Evolutionary conservation across 2,888 invertebrate species (phyloP).

Genomic region (Drosophila hawaiiensis): DNA sequence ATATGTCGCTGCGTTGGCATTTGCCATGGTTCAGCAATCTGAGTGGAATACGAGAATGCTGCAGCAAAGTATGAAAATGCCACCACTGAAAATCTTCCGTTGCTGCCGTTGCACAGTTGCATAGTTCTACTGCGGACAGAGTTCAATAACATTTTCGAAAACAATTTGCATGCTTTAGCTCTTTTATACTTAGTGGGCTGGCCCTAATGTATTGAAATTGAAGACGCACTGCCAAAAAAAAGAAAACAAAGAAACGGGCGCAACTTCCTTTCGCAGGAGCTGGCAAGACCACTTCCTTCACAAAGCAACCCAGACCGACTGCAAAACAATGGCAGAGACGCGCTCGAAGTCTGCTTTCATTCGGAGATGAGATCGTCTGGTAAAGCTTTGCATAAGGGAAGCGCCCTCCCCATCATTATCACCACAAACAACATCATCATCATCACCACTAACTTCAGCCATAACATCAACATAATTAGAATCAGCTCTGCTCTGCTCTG

Average conservation of each 20-base stretch:
- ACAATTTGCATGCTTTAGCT: constrained; percentile 53
- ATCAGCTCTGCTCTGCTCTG: constrained; percentile 14
- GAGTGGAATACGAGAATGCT: constrained; percentile 8
- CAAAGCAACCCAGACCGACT: constrained; percentile 10
- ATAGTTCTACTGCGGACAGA: constrained; percentile 11
- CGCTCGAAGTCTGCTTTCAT: constrained; percentile 22
- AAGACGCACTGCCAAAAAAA: constrained; percentile 29
- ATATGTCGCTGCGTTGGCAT: constrained; percentile 53
- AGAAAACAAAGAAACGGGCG: constrained; percentile 24
- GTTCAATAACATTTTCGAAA: constrained; percentile 69
- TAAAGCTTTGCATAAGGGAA: constrained; percentile 29
- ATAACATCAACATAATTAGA: constrained; percentile 5
- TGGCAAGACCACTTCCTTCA: constrained; percentile 50
- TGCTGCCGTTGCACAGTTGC: constrained; percentile 7
- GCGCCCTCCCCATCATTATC: constrained; percentile 22
- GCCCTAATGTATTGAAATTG: constrained; percentile 37
- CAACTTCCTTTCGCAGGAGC: constrained; percentile 69
- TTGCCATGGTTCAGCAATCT: constrained; percentile 23
- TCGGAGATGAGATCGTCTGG: constrained; percentile 42
- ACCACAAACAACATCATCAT: constrained; percentile 6
- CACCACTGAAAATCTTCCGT: constrained; percentile 9
- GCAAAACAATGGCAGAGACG: constrained; percentile 16
- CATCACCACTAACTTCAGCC: constrained; percentile 2
- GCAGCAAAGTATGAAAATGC: constrained; percentile 25
- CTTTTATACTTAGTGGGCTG: constrained; percentile 1